phyloP scores from a whole-genome alignment of 2,888 invertebrate genomes.

The Trachelus iudaicus region DNA sequence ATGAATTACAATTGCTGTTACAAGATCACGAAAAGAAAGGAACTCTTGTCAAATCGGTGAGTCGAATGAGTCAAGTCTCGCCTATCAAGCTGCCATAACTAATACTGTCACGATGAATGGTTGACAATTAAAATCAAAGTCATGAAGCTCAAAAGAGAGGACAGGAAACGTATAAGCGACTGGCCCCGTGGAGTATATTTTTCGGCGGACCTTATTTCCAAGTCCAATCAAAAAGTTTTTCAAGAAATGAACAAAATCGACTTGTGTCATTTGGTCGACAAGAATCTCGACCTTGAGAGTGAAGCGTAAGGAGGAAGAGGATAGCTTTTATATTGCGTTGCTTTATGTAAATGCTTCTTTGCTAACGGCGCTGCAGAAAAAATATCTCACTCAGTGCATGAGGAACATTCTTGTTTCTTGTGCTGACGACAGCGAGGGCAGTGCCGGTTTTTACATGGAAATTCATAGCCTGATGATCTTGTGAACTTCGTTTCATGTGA shows the following conservation, averaged over 20 bases:
- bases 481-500: background rate
- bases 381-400: background rate
- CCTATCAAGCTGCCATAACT: slow-evolving; percentile 61
- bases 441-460: background rate
- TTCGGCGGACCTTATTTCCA: background rate
- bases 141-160: slow-evolving; percentile 24
- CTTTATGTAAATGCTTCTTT: slow-evolving; percentile 8
- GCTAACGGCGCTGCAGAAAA: background rate
- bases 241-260: background rate
- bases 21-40: slow-evolving; percentile 11
- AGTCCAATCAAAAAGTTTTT: background rate
- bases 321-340: slow-evolving; percentile 6
- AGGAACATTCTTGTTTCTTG: too few species aligned
- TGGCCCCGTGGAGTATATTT: background rate
- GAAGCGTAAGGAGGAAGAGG: background rate
- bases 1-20: slow-evolving; percentile 2
- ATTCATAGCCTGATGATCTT: background rate
- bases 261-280: background rate
- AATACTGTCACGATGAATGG: slow-evolving; percentile 61
- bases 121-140: slow-evolving; percentile 33
- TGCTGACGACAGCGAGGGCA: background rate
- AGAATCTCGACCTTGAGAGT: background rate
- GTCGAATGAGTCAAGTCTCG: slow-evolving; percentile 40
- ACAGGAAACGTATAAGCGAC: background rate
- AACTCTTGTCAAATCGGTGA: slow-evolving; percentile 16